Evolutionary conservation across 2,888 invertebrate genomes (phyloP).

Genomic region (Cryptocheilus praepositus): DNA sequence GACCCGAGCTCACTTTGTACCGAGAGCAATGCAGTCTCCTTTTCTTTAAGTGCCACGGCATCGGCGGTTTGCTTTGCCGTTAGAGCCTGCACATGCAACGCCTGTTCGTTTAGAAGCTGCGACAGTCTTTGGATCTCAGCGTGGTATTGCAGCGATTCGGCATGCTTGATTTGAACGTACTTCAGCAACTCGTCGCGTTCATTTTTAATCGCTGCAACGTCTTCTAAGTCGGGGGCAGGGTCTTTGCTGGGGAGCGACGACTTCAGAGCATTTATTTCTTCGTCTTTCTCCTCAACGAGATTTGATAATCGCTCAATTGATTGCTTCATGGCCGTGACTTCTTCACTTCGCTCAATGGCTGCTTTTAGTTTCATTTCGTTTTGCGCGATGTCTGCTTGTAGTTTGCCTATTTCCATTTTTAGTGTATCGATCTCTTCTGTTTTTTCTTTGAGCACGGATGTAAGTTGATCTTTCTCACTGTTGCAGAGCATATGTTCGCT

Average conservation of each 20-base stretch:
- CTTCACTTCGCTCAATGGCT: conserved; percentile 64
- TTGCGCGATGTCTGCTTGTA: conserved; percentile 56
- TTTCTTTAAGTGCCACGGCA: conserved; percentile 58
- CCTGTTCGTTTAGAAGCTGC: conserved; percentile 72
- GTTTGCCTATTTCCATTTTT: conserved; percentile 69
- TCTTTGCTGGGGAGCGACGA: conserved; percentile 17
- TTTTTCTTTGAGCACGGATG: conserved; percentile 21
- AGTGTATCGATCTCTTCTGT: conserved; percentile 27
- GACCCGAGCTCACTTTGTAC: conserved; percentile 67
- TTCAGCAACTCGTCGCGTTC: conserved; percentile 84
- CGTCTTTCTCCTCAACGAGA: conserved; percentile 72
- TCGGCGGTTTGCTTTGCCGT: conserved; percentile 74
- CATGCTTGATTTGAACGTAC: conserved; percentile 87
- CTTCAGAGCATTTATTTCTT: conserved; percentile 68
- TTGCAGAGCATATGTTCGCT: conserved; percentile 16
- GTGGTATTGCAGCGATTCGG: conserved; percentile 90
- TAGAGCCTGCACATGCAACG: conserved; percentile 71
- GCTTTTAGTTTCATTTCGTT: conserved; percentile 50
- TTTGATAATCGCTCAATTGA: conserved; percentile 70
- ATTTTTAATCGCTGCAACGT: conserved; percentile 68
- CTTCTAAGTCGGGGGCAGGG: conserved; percentile 30
- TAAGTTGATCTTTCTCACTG: conserved; percentile 17
- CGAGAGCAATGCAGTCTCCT: conserved; percentile 64
- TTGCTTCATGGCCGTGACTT: conserved; percentile 63
- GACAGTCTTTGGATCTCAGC: conserved; percentile 88